A percentile compares a stretch with the other conserved stretches of the same genome.
Evolutionary conservation across 2,888 invertebrate genomes (phyloP).

Genomic region (Cryptocephalus moraei): DNA sequence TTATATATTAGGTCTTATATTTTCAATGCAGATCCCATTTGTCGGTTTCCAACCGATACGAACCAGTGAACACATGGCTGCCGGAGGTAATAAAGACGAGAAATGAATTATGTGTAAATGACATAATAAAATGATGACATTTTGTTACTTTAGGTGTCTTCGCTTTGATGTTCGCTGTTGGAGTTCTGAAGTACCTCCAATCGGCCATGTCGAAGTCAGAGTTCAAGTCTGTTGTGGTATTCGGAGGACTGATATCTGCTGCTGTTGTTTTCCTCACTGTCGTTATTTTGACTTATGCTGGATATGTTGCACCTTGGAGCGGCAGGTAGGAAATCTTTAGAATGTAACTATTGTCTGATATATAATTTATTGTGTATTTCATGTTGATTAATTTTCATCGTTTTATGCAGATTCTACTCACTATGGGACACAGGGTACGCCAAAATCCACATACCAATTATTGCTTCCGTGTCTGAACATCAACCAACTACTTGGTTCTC

Average conservation of each 20-base stretch:
- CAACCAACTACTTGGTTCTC: slow-evolving; percentile 99
- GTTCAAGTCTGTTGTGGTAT: slow-evolving; percentile 76
- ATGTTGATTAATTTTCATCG: neutral
- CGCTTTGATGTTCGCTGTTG: slow-evolving; percentile 83
- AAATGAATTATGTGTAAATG: neutral
- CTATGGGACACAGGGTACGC: slow-evolving; percentile 99
- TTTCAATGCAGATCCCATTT: slow-evolving; percentile 96
- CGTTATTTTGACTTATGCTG: slow-evolving; percentile 83
- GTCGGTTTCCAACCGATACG: slow-evolving; percentile 97
- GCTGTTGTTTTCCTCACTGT: slow-evolving; percentile 73
- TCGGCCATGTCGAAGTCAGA: slow-evolving; percentile 79
- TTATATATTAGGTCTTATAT: slow-evolving; percentile 86
- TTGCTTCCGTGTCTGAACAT: slow-evolving; percentile 98
- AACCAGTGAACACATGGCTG: slow-evolving; percentile 99
- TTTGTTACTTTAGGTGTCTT: slow-evolving; percentile 69
- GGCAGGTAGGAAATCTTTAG: slow-evolving; percentile 46
- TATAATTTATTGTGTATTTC: slow-evolving; percentile 1
- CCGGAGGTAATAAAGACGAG: slow-evolving; percentile 54
- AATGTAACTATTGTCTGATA: neutral
- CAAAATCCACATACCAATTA: slow-evolving; percentile 98
- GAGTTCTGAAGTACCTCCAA: slow-evolving; percentile 77
- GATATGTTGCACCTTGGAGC: slow-evolving; percentile 94
- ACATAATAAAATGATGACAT: neutral
- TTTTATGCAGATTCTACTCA: slow-evolving; percentile 72
- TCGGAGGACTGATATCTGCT: slow-evolving; percentile 68